A percentile compares a stretch with the other conserved stretches of the same genome.
Evolutionary conservation across 2,113 vertebrate species (phyloP).

Genomic region (Nothocercus julius): DNA sequence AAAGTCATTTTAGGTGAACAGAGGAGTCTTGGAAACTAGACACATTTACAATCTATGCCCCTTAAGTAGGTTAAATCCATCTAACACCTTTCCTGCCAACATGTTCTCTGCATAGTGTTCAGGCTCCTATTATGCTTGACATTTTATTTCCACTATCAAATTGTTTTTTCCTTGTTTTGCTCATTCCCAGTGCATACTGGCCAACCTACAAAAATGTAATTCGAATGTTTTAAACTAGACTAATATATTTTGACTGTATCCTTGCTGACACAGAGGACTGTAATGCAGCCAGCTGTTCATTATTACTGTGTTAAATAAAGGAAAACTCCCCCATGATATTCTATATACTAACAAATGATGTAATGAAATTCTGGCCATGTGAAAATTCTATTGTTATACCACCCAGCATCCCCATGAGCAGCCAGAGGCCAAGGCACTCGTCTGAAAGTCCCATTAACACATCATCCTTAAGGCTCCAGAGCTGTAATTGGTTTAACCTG

Average conservation of each 20-base stretch:
- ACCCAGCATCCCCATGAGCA: background rate
- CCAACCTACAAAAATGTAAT: conserved; percentile 36
- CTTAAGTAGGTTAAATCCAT: conserved; percentile 40
- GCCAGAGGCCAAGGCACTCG: background rate
- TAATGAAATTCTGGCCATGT: conserved; percentile 45
- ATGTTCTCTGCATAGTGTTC: background rate
- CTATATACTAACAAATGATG: conserved; percentile 61
- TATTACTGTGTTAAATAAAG: conserved; percentile 61
- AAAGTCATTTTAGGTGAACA: background rate
- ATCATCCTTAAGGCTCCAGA: background rate
- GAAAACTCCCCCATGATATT: conserved; percentile 35
- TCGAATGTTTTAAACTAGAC: conserved; percentile 43
- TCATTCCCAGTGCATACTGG: conserved; percentile 22
- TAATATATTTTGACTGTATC: conserved; percentile 64
- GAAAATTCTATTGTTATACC: conserved; percentile 39
- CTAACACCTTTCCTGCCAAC: conserved; percentile 30
- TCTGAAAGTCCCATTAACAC: conserved; percentile 4
- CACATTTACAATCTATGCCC: background rate
- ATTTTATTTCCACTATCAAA: conserved; percentile 46
- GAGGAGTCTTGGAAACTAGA: conserved; percentile 13
- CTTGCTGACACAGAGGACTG: conserved; percentile 26
- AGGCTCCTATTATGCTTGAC: conserved; percentile 57
- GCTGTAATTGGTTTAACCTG: background rate
- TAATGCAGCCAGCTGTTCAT: conserved; percentile 63
- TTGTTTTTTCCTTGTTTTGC: conserved; percentile 39